Percentiles rank a stretch among this genome's conserved stretches.
These are phyloP conservation scores for Actinia tenebrosa DNA, from an alignment of 64 coral and sea anemone species.

Conservation along the genomic window DNA sequence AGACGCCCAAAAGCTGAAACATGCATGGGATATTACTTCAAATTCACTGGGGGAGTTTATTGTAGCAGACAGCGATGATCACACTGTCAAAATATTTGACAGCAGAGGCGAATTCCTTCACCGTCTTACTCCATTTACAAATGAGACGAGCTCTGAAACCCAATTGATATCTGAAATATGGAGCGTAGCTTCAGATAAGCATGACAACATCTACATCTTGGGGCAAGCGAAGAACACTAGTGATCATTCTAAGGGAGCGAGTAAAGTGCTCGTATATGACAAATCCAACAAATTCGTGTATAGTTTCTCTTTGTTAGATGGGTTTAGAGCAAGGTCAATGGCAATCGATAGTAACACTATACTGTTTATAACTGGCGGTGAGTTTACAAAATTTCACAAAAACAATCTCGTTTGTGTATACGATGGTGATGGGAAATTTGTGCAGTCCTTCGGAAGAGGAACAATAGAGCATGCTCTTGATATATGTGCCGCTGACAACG, in stretches of 20 bases:
- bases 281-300: not conserved
- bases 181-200: conserved; percentile 14
- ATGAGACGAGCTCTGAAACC: not conserved
- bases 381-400: conserved; percentile 17
- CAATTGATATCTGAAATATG: not conserved
- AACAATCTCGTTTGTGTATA: not conserved
- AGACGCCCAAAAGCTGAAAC: not conserved
- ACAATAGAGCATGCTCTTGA: not conserved
- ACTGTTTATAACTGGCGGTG: conserved; percentile 14
- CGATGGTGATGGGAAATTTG: not conserved
- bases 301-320: not conserved
- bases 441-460: conserved; percentile 2
- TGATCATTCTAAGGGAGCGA: not conserved
- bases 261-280: not conserved
- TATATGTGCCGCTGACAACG: conserved; percentile 26
- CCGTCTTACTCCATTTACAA: not conserved
- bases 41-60: conserved; percentile 25
- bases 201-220: conserved; percentile 12
- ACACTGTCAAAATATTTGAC: conserved; percentile 43
- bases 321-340: conserved; percentile 10
- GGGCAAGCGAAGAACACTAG: not conserved
- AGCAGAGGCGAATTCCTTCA: conserved; percentile 26
- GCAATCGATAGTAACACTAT: not conserved
- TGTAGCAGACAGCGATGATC: conserved; percentile 13
- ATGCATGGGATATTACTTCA: not conserved